These are phyloP conservation scores for Balaeniceps rex DNA, from an alignment of 2,113 vertebrate species.

Conservation along the genomic window DNA sequence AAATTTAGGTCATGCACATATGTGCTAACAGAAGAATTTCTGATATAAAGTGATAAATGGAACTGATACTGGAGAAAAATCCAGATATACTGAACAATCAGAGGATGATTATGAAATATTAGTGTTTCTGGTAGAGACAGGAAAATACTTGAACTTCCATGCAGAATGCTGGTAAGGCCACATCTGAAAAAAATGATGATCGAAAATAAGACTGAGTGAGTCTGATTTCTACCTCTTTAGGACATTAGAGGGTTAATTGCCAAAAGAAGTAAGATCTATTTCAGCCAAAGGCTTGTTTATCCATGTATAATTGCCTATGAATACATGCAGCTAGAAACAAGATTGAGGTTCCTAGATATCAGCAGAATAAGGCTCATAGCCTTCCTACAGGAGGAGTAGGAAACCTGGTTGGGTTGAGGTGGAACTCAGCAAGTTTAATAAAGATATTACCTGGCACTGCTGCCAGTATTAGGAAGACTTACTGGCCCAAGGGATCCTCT, in stretches of 20 bases:
- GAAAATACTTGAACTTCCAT: not conserved
- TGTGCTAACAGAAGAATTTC: constrained; percentile 2
- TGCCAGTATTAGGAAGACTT: not conserved
- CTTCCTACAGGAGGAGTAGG: not conserved
- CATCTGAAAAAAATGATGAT: not conserved
- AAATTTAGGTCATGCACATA: not conserved
- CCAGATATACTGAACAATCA: not conserved
- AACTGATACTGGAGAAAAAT: not conserved
- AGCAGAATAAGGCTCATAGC: not conserved
- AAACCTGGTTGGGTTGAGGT: not conserved
- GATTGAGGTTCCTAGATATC: not conserved
- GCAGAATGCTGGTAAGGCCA: not conserved
- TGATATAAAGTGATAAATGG: not conserved
- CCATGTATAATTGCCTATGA: not conserved
- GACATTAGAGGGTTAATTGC: not conserved
- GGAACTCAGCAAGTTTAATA: not conserved
- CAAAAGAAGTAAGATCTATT: not conserved
- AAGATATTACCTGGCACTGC: not conserved
- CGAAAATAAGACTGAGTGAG: not conserved
- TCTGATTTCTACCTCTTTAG: not conserved
- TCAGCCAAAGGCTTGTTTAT: not conserved
- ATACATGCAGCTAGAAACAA: not conserved
- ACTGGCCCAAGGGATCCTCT: not conserved
- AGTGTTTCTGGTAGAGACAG: not conserved
- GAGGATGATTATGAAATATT: not conserved